Conservation (phyloP, 1,140 invertebrate genomes). For the Phenacoccus solenopsis region DNA sequence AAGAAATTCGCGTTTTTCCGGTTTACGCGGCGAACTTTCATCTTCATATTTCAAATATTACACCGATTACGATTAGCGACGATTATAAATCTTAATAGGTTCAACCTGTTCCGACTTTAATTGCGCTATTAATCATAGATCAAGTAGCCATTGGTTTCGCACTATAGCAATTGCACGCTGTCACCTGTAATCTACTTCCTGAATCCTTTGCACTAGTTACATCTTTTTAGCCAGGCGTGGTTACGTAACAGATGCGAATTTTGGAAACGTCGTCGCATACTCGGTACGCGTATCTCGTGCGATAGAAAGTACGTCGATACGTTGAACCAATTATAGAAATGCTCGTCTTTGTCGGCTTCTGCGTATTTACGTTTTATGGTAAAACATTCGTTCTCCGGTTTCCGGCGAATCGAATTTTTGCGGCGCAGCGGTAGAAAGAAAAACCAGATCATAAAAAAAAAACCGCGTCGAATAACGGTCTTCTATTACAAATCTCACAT, state of each 20-base stretch:
- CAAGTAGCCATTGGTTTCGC: not conserved
- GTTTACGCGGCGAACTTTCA: not conserved
- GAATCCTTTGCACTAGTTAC: not conserved
- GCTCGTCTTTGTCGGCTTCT: not conserved
- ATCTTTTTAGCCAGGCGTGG: not conserved
- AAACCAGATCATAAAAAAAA: not conserved
- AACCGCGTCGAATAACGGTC: not conserved
- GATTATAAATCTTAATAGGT: not conserved
- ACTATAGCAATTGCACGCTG: not conserved
- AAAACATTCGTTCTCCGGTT: not conserved
- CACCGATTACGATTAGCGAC: not conserved
- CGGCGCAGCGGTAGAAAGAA: not conserved
- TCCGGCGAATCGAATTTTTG: not conserved
- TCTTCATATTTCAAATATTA: not conserved
- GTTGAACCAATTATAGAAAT: not conserved
- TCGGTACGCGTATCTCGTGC: no score
- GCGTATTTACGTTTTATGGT: not conserved
- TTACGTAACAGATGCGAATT: not conserved
- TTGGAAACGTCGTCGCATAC: not conserved
- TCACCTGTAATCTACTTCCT: not conserved
- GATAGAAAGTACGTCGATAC: not conserved
- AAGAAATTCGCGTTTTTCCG: not conserved
- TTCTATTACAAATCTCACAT: not conserved
- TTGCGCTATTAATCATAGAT: not conserved
- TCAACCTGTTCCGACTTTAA: not conserved